Conservation (phyloP, 1,140 invertebrate species). For the Drosophila nasuta region DNA sequence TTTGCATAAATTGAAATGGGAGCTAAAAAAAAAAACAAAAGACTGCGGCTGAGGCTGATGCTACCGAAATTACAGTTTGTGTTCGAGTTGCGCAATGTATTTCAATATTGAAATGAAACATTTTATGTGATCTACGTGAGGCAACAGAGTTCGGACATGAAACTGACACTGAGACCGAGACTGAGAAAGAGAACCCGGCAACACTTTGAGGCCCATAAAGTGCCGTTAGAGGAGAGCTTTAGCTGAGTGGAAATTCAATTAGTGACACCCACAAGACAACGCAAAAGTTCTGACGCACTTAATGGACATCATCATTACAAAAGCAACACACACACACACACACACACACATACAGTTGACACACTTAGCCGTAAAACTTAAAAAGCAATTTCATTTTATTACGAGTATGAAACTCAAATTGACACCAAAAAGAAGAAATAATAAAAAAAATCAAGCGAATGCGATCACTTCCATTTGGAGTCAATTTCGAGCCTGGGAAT, state of each 20-base stretch:
- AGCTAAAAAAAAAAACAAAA: not conserved
- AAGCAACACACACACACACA: slow-evolving; percentile 23
- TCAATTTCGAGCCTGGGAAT: slow-evolving; percentile 48
- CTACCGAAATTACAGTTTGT: slow-evolving; percentile 5
- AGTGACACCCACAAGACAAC: slow-evolving; percentile 67
- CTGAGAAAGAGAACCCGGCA: slow-evolving; percentile 16
- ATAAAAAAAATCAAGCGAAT: slow-evolving; percentile 28
- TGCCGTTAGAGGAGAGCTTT: slow-evolving; percentile 56
- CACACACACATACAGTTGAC: not conserved
- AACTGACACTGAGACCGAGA: not conserved
- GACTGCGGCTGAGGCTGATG: not conserved
- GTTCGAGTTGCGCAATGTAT: slow-evolving; percentile 40
- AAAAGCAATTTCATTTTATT: slow-evolving; percentile 77
- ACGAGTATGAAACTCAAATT: slow-evolving; percentile 66
- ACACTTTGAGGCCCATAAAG: slow-evolving; percentile 37
- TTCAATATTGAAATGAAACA: slow-evolving; percentile 51
- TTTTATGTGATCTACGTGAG: slow-evolving; percentile 45
- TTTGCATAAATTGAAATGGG: slow-evolving; percentile 43
- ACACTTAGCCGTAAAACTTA: slow-evolving; percentile 49
- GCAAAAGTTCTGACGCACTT: slow-evolving; percentile 37
- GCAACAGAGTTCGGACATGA: not conserved
- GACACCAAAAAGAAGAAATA: slow-evolving; percentile 54
- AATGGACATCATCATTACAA: slow-evolving; percentile 54
- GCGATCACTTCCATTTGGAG: slow-evolving; percentile 38
- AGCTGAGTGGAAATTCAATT: slow-evolving; percentile 74